These are phyloP conservation scores for Acanthosoma haemorrhoidale DNA, from an alignment of 2,888 invertebrate genomes.

Conservation along the genomic window DNA sequence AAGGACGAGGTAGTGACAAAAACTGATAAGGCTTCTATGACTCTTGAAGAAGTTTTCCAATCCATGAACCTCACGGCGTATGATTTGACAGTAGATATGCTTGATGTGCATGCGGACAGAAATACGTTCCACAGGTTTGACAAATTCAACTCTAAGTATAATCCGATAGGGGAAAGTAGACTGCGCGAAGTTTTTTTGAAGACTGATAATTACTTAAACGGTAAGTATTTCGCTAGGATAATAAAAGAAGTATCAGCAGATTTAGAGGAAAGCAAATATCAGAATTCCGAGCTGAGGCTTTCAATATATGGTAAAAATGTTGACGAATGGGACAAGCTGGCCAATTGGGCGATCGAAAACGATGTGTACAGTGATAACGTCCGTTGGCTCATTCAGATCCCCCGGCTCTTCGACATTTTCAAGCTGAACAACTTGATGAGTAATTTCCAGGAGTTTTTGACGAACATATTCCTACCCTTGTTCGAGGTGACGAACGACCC, in stretches of 20 bases:
- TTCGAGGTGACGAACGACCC: constrained; percentile 96
- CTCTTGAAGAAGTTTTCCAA: constrained; percentile 87
- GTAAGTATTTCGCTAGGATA: constrained; percentile 94
- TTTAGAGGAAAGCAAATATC: constrained; percentile 97
- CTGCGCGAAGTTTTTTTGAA: constrained; percentile 96
- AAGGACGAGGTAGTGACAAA: constrained; percentile 76
- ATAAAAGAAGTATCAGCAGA: constrained; percentile 95
- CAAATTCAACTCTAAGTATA: constrained; percentile 99
- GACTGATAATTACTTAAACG: constrained; percentile 93
- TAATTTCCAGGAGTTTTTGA: constrained; percentile 91
- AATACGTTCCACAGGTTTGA: constrained; percentile 99
- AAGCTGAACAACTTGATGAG: constrained; percentile 86
- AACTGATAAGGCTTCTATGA: constrained; percentile 68
- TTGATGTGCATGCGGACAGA: constrained; percentile 96
- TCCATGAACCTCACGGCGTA: constrained; percentile 95
- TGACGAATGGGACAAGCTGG: constrained; percentile 94
- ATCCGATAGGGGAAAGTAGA: constrained; percentile 94
- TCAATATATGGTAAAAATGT: constrained; percentile 92
- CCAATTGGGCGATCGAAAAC: constrained; percentile 89
- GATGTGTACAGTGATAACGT: constrained; percentile 94
- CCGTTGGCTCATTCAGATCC: constrained; percentile 95
- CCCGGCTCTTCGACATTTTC: constrained; percentile 93
- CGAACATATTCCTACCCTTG: constrained; percentile 90
- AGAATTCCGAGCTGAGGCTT: constrained; percentile 90
- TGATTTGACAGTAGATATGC: constrained; percentile 95